These are phyloP conservation scores for Rhagonycha lutea DNA, from an alignment of 2,888 invertebrate species.

Conservation along the genomic window DNA sequence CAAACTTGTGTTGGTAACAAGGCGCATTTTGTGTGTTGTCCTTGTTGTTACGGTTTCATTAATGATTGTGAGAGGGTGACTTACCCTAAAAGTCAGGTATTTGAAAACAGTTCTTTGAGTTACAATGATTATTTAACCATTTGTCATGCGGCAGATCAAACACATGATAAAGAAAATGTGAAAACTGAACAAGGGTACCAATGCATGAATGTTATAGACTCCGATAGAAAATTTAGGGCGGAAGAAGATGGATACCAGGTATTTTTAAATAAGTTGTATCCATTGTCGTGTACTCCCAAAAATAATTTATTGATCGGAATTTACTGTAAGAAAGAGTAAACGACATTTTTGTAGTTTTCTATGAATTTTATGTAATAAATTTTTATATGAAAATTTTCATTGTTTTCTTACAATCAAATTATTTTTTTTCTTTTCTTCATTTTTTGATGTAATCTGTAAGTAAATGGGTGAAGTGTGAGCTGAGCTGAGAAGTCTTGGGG, in stretches of 20 bases:
- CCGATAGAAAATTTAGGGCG: slow-evolving; percentile 78
- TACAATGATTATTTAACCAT: slow-evolving; percentile 73
- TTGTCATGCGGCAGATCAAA: slow-evolving; percentile 92
- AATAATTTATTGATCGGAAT: slow-evolving; percentile 82
- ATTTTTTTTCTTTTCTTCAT: too few relatives aligned
- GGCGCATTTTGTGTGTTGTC: slow-evolving; percentile 87
- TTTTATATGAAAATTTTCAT: neutral
- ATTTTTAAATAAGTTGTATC: slow-evolving; percentile 74
- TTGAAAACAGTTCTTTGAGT: slow-evolving; percentile 47
- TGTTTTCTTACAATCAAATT: too few relatives aligned
- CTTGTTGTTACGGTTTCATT: slow-evolving; percentile 92
- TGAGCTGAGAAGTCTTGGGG: too few relatives aligned
- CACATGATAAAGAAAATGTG: slow-evolving; percentile 73
- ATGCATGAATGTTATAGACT: slow-evolving; percentile 90
- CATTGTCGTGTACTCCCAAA: slow-evolving; percentile 86
- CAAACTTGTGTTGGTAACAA: slow-evolving; percentile 75
- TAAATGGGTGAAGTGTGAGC: too few relatives aligned
- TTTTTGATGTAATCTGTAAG: too few relatives aligned
- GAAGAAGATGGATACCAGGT: slow-evolving; percentile 77
- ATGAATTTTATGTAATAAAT: neutral
- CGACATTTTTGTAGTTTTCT: neutral
- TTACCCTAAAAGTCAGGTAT: slow-evolving; percentile 80
- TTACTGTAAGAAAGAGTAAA: slow-evolving; percentile 27
- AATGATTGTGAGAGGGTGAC: slow-evolving; percentile 77
- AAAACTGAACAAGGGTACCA: slow-evolving; percentile 76